Evolutionary conservation across 1,140 invertebrate genomes (phyloP).

Genomic region (Adoxophyes honmai): DNA sequence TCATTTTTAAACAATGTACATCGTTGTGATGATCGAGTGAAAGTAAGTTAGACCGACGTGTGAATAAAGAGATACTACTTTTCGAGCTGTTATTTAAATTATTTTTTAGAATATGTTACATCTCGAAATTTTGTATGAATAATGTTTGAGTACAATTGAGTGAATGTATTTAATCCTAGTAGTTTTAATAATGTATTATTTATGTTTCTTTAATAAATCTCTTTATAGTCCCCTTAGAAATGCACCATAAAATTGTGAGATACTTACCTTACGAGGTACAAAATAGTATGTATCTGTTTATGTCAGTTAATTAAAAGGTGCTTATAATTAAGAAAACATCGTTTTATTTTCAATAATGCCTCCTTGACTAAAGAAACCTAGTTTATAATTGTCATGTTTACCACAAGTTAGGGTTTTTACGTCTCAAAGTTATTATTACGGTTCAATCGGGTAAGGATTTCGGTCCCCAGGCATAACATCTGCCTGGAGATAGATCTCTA

Average conservation of each 20-base stretch:
- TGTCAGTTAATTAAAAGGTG: constrained; percentile 73
- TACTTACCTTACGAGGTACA: constrained; percentile 31
- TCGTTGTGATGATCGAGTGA: not conserved
- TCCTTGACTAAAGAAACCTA: too few species aligned
- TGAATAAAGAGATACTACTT: not conserved
- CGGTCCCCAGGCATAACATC: too few species aligned
- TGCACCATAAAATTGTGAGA: constrained; percentile 35
- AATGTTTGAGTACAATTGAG: constrained; percentile 49
- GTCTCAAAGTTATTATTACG: too few species aligned
- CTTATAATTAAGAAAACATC: constrained; percentile 46
- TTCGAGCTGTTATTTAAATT: constrained; percentile 36
- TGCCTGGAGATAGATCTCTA: too few species aligned
- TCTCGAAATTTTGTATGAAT: constrained; percentile 38
- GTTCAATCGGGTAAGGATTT: too few species aligned
- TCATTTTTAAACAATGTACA: not conserved
- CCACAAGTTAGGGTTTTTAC: too few species aligned
- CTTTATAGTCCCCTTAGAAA: constrained; percentile 37
- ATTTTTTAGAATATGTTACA: constrained; percentile 36
- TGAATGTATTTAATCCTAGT: constrained; percentile 73
- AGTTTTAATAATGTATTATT: constrained; percentile 62
- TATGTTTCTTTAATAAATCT: constrained; percentile 49
- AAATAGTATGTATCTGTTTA: constrained; percentile 57
- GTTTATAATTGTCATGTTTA: too few species aligned
- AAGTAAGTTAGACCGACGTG: not conserved
- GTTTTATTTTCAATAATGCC: too few species aligned